Evolutionary conservation across 2,113 vertebrate species (phyloP), one percentile per base, ranked within the genome.

Genomic region (Saccopteryx leptura): DNA sequence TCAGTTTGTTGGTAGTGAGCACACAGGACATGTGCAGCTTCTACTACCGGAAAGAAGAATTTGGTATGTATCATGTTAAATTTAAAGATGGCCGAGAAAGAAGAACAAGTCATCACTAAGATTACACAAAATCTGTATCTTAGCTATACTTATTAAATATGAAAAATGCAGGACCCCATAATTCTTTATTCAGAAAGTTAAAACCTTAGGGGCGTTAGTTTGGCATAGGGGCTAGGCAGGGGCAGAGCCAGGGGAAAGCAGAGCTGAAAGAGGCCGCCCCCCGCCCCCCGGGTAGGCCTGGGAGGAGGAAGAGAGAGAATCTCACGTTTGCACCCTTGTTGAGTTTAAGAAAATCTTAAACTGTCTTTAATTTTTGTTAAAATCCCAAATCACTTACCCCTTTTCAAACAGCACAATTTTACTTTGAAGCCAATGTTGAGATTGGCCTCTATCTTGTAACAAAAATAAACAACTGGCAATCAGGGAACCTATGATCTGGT

Each of bases 41-140:
- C 86, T 96, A 76, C 31, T 97, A 68, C 54, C 56, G 28, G 10
- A 66, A 18, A 78, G 46, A 61, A 89, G 68, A 82, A 65, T 52
- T 89, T 74, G 19, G 31, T 26, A 46, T 12, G 10, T 24, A 63
- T 26, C 39, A 63, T 74, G 24, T 83, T 81, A 66, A 94, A 50
- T 61, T 89, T 63, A 21, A 63, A 94, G 86, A 52, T 90, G 52
- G 4, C 23, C 14, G 58, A 76, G n/a, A 90, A 93, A 95, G 8
- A 83, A 65, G 86, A 95, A 23, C 46, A 92, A 50, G 19, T 56
- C 86, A 28, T 89, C 14, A 39, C 39, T 87, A 80, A 95, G 66
- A 66, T 91, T 66, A 19, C 61, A 76, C 54, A 72, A 33, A 66
- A 75, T 90, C 28, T 87, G 96, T 79, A 61, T 48, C n/a, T 68